Evolutionary conservation across 2,113 vertebrate species (phyloP).

Genomic region (Oryzias javanicus): DNA sequence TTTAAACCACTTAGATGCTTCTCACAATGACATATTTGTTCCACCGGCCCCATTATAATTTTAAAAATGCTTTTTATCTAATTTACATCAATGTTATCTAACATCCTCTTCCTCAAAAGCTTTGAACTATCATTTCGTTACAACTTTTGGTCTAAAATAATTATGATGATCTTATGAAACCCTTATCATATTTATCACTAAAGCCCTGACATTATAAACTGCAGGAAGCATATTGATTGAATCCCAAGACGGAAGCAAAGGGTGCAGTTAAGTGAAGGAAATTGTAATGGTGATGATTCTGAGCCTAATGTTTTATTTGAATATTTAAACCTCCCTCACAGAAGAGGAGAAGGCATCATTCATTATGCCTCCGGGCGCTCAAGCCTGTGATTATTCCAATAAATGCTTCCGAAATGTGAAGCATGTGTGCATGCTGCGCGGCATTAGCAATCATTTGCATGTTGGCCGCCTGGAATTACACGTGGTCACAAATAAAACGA

Average conservation of each 20-base stretch:
- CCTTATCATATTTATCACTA: slow-evolving; percentile 72
- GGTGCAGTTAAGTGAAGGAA: slow-evolving; percentile 21
- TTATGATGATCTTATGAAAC: slow-evolving; percentile 69
- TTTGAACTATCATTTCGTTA: slow-evolving; percentile 80
- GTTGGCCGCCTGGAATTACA: slow-evolving; percentile 53
- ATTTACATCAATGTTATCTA: slow-evolving; percentile 23
- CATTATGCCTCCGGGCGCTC: slow-evolving; percentile 28
- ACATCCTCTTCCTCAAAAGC: slow-evolving; percentile 72
- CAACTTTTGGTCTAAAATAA: slow-evolving; percentile 72
- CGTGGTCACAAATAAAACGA: slow-evolving; percentile 52
- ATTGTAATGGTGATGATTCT: slow-evolving; percentile 25
- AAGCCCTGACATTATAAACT: slow-evolving; percentile 75
- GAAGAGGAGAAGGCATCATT: slow-evolving; percentile 33
- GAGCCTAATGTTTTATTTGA: slow-evolving; percentile 45
- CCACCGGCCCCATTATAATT: neutral
- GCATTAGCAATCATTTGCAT: slow-evolving; percentile 57
- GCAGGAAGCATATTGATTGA: slow-evolving; percentile 47
- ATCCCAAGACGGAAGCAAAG: slow-evolving; percentile 29
- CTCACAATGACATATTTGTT: neutral
- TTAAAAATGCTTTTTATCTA: slow-evolving; percentile 27
- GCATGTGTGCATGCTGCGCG: slow-evolving; percentile 27
- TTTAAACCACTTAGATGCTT: too few species aligned
- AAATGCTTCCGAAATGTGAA: slow-evolving; percentile 46
- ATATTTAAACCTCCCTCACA: slow-evolving; percentile 34
- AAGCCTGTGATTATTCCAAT: slow-evolving; percentile 47